Evolutionary conservation across 2,888 invertebrate genomes (phyloP), one percentile per base, ranked within the genome.

Genomic region (Monochamus alternatus): DNA sequence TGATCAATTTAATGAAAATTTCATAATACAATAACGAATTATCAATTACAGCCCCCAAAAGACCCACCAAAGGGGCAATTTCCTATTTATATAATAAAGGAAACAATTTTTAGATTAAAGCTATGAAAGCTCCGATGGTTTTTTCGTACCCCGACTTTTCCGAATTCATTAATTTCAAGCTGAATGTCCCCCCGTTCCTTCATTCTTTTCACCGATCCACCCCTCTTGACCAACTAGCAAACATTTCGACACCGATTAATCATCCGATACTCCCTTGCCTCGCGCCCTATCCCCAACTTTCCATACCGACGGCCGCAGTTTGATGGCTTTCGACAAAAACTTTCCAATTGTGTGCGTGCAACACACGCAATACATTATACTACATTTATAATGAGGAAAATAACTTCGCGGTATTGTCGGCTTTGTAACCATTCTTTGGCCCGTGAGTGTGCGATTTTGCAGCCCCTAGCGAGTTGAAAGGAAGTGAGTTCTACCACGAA

Each of bases 191-290:
- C 47, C 9, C 31, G 31, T 38, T 7, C 8, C n/a, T 38, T 5
- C 9, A 47, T 59, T 58, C 14, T 69, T 14, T 12, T 22, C 32
- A n/a, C 30, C 12, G 14, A 38, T 3, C 32, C 51, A 12, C 58
- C 51, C 62, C 47, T 52, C 31, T 51, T 71, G 14, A 71, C 52
- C 47, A 47, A 47, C 9, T 47, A 12, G 47, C 47, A 47, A 47
- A 47, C 47, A 47, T 47, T 47, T 47, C 47, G 12, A 9, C 47
- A 47, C 2, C 47, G 9, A 47, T 47, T 47, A 47, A 47, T 47
- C 47, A 47, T 47, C 12, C 12, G 7, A 9, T 9, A 47, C 8
- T 47, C 47, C 47, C 47, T 47, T 3, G 3, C 47, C 10, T 12
- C n/a, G n/a, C 22, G 9, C 10, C 7, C 47, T 5, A 12, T 47